Evolutionary conservation across 2,113 vertebrate genomes (phyloP), one percentile per base, ranked within the genome.

Genomic region (Otolemur garnettii): DNA sequence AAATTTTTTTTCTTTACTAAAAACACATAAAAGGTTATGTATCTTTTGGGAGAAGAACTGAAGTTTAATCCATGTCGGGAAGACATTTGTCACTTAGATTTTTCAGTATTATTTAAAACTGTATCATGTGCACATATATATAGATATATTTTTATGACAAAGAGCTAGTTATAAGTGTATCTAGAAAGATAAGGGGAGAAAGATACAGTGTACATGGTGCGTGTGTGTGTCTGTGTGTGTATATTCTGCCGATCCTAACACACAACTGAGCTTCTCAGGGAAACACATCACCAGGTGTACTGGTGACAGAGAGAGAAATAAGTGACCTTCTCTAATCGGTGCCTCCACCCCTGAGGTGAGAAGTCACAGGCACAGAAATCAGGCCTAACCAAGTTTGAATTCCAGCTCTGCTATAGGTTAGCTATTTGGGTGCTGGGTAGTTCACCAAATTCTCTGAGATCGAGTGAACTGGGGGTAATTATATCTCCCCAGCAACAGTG

Each of bases 71-170:
- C 5, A 28, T 72, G 1, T 5, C 28, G 15, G 53, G 22, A 96
- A 91, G 22, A 85, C 14, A 88, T 4, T 4, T 55, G 28, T 9
- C 60, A 24, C 57, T 90, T 74, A 66, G 4, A 85, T 72, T 62
- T 84, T 81, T 88, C 42, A 90, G 5, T 33, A 66, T 33, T 64
- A 94, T 50, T 66, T 71, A 60, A 81, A 85, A 24, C 79, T 87
- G 74, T 78, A 66, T 2, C 9, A 33, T 11, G 15, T 28, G 17
- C 6, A 22, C 38, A 38, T 38, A 38, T 38, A 38, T 38, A 38
- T n/a, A n/a, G n/a, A n/a, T 21, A 4, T 22, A 38, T 35, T 28
- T 60, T 95, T 42, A 35, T 18, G 87, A 77, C 17, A 35, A 87
- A 95, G 22, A 64, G 45, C 0, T 24, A 35, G 19, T 30, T 80